Conservation (phyloP, 1,140 invertebrate species). For the Campodea augens region DNA sequence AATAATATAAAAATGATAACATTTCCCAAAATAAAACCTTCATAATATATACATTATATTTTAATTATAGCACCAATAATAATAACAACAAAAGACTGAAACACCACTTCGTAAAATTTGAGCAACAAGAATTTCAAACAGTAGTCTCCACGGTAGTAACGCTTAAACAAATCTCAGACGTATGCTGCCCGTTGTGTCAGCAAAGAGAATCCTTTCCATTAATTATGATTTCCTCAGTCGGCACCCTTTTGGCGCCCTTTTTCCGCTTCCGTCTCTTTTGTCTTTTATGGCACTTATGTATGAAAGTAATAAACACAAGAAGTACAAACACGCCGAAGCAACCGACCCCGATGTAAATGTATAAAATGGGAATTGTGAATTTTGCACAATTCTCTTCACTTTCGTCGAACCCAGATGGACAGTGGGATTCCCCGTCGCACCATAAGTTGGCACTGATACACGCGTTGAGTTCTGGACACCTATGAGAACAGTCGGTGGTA, state of each 20-base stretch:
- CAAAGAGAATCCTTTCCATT: constrained; percentile 48
- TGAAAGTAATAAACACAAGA: constrained; percentile 35
- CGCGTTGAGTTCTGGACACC: constrained; percentile 46
- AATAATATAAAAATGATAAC: too few relatives aligned
- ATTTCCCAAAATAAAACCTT: too few relatives aligned
- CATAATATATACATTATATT: too few relatives aligned
- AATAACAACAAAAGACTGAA: too few relatives aligned
- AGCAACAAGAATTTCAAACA: too few relatives aligned
- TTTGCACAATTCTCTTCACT: constrained; percentile 45
- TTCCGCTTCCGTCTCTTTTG: constrained; percentile 36
- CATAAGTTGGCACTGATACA: constrained; percentile 49
- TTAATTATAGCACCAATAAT: too few relatives aligned
- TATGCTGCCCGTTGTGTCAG: constrained; percentile 46
- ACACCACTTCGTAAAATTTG: too few relatives aligned
- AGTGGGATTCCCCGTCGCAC: constrained; percentile 50
- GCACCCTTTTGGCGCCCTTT: constrained; percentile 15
- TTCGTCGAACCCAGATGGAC: constrained; percentile 53
- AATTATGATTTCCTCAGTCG: constrained; percentile 32
- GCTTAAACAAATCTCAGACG: too few relatives aligned
- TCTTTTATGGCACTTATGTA: constrained; percentile 38
- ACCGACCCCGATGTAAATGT: constrained; percentile 38
- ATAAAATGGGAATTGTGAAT: constrained; percentile 40
- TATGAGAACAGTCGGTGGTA: constrained; percentile 24
- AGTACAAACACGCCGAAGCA: constrained; percentile 30
- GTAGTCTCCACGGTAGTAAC: too few relatives aligned